Base-by-base conservation (phyloP, 2,888 invertebrate species). In the Lissocephala sabroskyi region DNA sequence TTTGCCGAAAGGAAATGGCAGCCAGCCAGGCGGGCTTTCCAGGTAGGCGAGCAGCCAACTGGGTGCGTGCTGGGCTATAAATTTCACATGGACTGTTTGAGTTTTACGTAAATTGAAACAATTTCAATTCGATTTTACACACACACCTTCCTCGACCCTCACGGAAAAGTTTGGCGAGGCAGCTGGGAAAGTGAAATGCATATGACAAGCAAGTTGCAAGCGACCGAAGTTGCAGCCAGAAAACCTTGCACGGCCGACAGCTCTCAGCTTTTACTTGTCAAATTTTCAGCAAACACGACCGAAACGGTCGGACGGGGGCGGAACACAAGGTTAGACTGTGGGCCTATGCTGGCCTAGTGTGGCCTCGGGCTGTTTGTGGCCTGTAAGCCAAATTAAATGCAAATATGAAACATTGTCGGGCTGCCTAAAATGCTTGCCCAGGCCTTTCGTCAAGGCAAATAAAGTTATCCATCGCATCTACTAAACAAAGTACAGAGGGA, bases 71-170 rank as follows among this genome's bases (percentile, higher is more conserved):
- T 26, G 39, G 23, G 36, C 45, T 48, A 62, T 65, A 48, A 56
- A 58, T 61, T 59, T 52, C 49, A 32, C 53, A 70, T 52, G 45
- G 49, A 55, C 50, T 43, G 39, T 42, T 54, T 53, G 52, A 63
- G 56, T 56, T 62, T 52, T 53, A 37, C 48, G 74, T 52, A 70
- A 71, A 74, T 71, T 74, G 70, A 71, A 71, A 74, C 74, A 70
- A 65, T 71, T 74, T 66, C 57, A 44, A 66, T 70, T 66, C 57
- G 62, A 64, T 62, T 60, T 73, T 60, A n/a, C 35, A 7, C n/a
- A 13, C 13, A 33, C 11, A 11, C 33, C 3, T 13, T 6, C 13
- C n/a, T 5, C 6, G 14, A 13, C 10, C 6, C 5, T 17, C 30
- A 41, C 26, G 39, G 30, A 48, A n/a, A n/a, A n/a, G n/a, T n/a